phyloP scores from a whole-genome alignment of 2,797 vertebrate genomes.

The Helostoma temminkii region DNA sequence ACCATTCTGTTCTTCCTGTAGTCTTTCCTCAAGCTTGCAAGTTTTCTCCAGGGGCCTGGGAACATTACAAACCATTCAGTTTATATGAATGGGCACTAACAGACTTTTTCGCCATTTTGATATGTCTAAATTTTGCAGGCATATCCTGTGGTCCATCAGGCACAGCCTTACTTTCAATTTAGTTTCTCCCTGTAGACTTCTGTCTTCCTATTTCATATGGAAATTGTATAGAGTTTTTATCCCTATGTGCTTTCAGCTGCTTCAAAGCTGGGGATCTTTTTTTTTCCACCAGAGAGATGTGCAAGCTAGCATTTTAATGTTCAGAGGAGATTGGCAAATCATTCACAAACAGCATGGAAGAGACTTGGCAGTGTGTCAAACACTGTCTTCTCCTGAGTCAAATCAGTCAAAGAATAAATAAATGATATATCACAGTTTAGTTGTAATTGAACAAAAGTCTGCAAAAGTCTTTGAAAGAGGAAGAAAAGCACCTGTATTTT shows the following conservation, averaged over 20 bases:
- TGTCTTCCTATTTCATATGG: constrained; percentile 92
- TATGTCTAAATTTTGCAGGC: constrained; percentile 96
- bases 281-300: constrained; percentile 82
- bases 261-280: constrained; percentile 82
- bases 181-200: constrained; percentile 91
- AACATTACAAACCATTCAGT: constrained; percentile 96
- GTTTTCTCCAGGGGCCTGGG: constrained; percentile 89
- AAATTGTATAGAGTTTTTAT: constrained; percentile 85
- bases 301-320: constrained; percentile 87
- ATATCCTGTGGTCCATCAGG: constrained; percentile 97
- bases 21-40: constrained; percentile 89
- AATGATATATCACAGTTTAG: constrained; percentile 60
- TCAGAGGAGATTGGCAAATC: constrained; percentile 84
- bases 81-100: constrained; percentile 98
- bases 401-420: constrained; percentile 67
- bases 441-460: constrained; percentile 71
- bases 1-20: constrained; percentile 96
- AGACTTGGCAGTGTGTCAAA: constrained; percentile 22
- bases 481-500: constrained; percentile 80
- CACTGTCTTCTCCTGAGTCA: constrained; percentile 16
- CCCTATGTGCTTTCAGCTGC: constrained; percentile 81
- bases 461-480: constrained; percentile 74
- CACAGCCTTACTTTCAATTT: constrained; percentile 99
- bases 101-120: constrained; percentile 98
- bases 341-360: constrained; percentile 77